phyloP scores from a whole-genome alignment of 2,888 invertebrate genomes.

The Napeogenes inachia region DNA sequence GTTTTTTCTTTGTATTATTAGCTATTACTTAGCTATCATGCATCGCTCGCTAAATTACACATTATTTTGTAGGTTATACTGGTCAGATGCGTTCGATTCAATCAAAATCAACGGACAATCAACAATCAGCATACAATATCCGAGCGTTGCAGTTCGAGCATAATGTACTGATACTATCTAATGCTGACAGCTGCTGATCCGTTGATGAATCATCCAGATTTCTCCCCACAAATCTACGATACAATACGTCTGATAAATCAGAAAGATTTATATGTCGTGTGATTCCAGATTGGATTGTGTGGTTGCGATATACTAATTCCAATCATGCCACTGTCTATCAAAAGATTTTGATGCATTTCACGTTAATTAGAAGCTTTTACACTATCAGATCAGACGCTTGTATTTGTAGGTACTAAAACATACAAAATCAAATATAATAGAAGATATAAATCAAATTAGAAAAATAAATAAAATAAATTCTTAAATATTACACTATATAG shows the following conservation, averaged over 20 bases:
- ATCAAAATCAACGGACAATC: conserved; percentile 21
- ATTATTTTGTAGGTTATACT: conserved; percentile 7
- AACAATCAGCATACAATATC: conserved; percentile 17
- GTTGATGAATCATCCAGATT: conserved; percentile 30
- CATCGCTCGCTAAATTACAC: not conserved
- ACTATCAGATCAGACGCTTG: too few species aligned
- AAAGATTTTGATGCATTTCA: too few species aligned
- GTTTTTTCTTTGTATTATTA: not conserved
- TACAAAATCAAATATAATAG: too few species aligned
- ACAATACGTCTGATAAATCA: conserved; percentile 33
- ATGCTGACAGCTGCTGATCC: conserved; percentile 28
- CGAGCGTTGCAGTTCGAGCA: conserved; percentile 17
- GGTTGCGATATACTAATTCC: not conserved
- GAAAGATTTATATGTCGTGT: conserved; percentile 34
- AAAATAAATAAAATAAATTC: not conserved
- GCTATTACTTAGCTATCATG: not conserved
- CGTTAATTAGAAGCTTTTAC: too few species aligned
- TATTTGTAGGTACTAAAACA: too few species aligned
- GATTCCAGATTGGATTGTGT: conserved; percentile 18
- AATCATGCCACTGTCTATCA: not conserved
- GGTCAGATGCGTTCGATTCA: conserved; percentile 10
- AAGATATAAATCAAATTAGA: too few species aligned
- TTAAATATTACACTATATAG: conserved; percentile 1
- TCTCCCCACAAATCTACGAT: conserved; percentile 25
- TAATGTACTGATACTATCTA: conserved; percentile 22